Evolutionary conservation across 2,888 invertebrate species (phyloP), one percentile per base, ranked within the genome.

Genomic region (Lepas anatifera): DNA sequence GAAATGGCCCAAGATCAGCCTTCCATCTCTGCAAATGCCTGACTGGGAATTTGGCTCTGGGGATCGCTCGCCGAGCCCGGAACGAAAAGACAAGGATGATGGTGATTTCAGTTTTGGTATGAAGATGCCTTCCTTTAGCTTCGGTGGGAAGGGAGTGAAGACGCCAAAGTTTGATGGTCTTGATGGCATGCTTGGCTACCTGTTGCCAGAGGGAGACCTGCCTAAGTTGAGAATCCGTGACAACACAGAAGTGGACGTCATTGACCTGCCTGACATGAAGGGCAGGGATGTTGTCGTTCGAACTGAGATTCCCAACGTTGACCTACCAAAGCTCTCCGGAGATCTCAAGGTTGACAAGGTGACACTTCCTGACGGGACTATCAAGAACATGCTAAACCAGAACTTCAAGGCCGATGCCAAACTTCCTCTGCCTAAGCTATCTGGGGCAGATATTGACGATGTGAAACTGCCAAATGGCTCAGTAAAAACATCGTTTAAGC

Each of bases 111-210:
- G 10, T 13, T 37, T 64, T 39, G 64, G 64, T 10, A n/a, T 64
- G 35, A 64, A 64, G n/a, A 37, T 64, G 64, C 64, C 64, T 1
- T 64, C 64, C 22, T 39, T 64, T 39, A 25, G 64, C n/a, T 64
- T 64, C n/a, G 64, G 50, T 2, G 25, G 64, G 11, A 41, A 41
- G 41, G 41, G 41, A 13, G 41, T 41, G 11, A 41, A 41, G 41
- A 16, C 16, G 10, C 52, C 52, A 0, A 52, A 52, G 29, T 8
- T 52, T 11, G 27, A 27, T 13, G 52, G 52, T 6, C 7, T 52
- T 29, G 52, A 52, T 25, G 27, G 52, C 4, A 16, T 52, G 10
- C 29, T 52, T 1, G 52, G 29, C 2, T 52, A 52, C 29, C 52
- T 52, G 4, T 29, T 52, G 2, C 52, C 52, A 13, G 29, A 52